Conservation (phyloP, 2,888 invertebrate genomes). For the Ceriagrion tenellum region DNA sequence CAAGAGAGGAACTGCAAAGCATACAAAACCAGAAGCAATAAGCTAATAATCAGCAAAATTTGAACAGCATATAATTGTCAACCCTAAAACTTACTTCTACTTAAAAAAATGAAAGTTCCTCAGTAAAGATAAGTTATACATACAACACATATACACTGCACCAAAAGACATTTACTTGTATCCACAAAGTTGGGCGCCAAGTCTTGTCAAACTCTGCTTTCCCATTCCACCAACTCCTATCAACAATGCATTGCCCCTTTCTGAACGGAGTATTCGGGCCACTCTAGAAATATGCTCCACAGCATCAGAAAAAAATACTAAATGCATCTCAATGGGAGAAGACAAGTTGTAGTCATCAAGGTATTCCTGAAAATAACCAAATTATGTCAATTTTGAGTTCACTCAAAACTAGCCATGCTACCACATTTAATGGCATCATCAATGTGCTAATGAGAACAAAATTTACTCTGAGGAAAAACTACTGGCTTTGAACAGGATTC, state of each 20-base stretch:
- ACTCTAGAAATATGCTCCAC: slow-evolving; percentile 93
- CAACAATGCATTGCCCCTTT: slow-evolving; percentile 92
- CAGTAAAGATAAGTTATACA: background rate
- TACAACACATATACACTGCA: background rate
- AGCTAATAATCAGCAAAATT: too few species aligned
- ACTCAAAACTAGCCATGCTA: too few species aligned
- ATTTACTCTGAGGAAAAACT: background rate
- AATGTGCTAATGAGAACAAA: background rate
- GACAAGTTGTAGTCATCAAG: slow-evolving; percentile 90
- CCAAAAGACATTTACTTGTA: slow-evolving; percentile 82
- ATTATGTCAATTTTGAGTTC: too few species aligned
- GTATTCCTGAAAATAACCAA: slow-evolving; percentile 83
- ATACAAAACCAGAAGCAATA: too few species aligned
- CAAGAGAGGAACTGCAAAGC: too few species aligned
- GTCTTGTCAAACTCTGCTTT: slow-evolving; percentile 90
- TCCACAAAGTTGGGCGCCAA: slow-evolving; percentile 91
- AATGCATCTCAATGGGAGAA: slow-evolving; percentile 88
- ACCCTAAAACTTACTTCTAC: background rate
- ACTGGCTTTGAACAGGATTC: too few species aligned
- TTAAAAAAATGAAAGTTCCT: background rate
- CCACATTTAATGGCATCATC: too few species aligned
- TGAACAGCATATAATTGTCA: too few species aligned
- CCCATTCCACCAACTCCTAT: slow-evolving; percentile 96
- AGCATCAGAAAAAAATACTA: slow-evolving; percentile 94
- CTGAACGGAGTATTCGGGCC: slow-evolving; percentile 90